phyloP scores from a whole-genome alignment of 2,888 invertebrate species.

The Eledona agricola region DNA sequence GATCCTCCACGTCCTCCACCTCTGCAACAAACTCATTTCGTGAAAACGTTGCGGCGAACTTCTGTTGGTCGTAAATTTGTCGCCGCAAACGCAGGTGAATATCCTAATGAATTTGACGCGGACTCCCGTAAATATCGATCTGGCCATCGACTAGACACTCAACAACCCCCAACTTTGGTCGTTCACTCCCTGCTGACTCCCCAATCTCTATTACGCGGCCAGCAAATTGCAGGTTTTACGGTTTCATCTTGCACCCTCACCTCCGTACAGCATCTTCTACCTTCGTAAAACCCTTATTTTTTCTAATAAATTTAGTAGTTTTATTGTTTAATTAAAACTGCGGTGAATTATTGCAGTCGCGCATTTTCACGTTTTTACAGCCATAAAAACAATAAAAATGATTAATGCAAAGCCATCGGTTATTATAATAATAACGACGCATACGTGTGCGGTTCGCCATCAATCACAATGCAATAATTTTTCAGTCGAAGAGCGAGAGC shows the following conservation, averaged over 20 bases:
- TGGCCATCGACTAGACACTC: constrained; percentile 33
- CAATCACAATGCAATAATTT: too few species aligned
- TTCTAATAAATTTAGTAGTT: background rate
- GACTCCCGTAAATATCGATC: constrained; percentile 35
- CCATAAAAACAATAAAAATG: too few species aligned
- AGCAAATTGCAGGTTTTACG: constrained; percentile 56
- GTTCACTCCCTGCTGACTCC: constrained; percentile 47
- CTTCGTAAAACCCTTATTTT: constrained; percentile 28
- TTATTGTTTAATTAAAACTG: constrained; percentile 28
- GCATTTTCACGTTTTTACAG: background rate
- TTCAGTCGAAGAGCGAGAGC: too few species aligned
- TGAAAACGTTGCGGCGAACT: background rate
- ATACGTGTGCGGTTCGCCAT: too few species aligned
- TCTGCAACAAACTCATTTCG: constrained; percentile 7
- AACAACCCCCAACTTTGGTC: constrained; percentile 36
- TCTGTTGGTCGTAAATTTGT: background rate
- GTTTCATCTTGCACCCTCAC: constrained; percentile 52
- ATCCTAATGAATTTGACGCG: constrained; percentile 26
- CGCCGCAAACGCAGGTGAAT: constrained; percentile 1
- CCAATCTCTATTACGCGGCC: constrained; percentile 55
- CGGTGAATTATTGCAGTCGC: too few species aligned
- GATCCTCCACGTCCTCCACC: constrained; percentile 16
- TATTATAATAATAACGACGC: too few species aligned
- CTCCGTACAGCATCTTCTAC: constrained; percentile 39
- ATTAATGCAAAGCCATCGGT: too few species aligned